A percentile compares a stretch with the other conserved stretches of the same genome.
These are phyloP conservation scores for Echeneis naucrates DNA, from an alignment of 2,797 vertebrate species.

Conservation along the genomic window DNA sequence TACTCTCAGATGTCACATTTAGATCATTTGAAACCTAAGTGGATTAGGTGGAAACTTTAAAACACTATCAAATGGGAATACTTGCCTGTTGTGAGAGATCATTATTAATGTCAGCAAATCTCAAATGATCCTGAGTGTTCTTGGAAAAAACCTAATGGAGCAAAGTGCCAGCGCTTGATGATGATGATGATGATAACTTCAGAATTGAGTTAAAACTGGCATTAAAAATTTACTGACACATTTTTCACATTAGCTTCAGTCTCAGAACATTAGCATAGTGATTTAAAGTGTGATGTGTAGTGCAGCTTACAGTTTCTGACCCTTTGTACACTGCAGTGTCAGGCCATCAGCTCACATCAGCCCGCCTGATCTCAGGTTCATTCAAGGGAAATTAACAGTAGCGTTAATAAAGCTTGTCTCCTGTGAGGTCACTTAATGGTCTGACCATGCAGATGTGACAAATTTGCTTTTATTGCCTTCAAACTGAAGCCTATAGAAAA, in stretches of 20 bases:
- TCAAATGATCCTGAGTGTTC: constrained; percentile 69
- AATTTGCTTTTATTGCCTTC: constrained; percentile 49
- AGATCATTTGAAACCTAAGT: constrained; percentile 9
- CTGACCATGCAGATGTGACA: constrained; percentile 61
- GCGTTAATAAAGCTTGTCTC: constrained; percentile 75
- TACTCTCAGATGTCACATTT: constrained; percentile 11
- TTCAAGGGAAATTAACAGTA: constrained; percentile 71
- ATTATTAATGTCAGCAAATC: constrained; percentile 64
- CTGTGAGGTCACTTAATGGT: constrained; percentile 67
- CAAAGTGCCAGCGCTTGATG: constrained; percentile 73
- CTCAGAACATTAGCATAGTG: constrained; percentile 73
- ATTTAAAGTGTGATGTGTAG: constrained; percentile 67
- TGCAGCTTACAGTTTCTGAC: constrained; percentile 67
- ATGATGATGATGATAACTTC: constrained; percentile 76
- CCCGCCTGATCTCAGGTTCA: constrained; percentile 65
- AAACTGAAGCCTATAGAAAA: constrained; percentile 34
- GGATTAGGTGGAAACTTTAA: constrained; percentile 3
- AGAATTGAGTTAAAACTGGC: constrained; percentile 75
- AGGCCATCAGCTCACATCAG: constrained; percentile 66
- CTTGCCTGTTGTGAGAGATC: constrained; percentile 43
- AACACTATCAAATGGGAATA: constrained; percentile 20
- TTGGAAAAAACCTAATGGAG: constrained; percentile 72
- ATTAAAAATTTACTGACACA: constrained; percentile 78
- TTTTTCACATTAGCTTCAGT: constrained; percentile 78
- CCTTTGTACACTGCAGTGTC: constrained; percentile 58